These are phyloP conservation scores for Arvicanthis niloticus DNA, from an alignment of 2,113 vertebrate species.

Conservation along the genomic window DNA sequence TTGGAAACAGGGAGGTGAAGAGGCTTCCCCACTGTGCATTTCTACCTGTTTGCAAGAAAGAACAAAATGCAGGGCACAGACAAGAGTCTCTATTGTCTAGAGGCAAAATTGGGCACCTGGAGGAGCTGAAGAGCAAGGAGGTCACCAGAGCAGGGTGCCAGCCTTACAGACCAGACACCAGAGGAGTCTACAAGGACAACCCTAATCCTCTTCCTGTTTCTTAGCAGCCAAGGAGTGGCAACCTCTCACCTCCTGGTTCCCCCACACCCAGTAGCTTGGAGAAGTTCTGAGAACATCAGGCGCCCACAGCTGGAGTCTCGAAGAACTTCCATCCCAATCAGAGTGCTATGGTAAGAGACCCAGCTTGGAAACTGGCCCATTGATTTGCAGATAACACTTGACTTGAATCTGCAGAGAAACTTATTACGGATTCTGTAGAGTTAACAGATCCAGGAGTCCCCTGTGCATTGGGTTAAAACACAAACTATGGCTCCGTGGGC, in stretches of 20 bases:
- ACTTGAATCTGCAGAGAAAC: conserved; percentile 15
- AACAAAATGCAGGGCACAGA: not conserved
- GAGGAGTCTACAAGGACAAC: not conserved
- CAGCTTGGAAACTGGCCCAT: not conserved
- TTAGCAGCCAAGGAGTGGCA: not conserved
- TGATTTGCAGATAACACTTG: not conserved
- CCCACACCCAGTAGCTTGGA: not conserved
- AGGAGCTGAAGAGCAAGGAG: not conserved
- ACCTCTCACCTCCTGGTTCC: not conserved
- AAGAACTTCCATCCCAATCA: not conserved
- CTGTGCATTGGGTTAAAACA: not conserved
- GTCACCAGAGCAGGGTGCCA: not conserved
- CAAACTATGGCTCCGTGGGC: not conserved
- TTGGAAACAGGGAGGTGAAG: not conserved
- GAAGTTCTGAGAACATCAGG: not conserved
- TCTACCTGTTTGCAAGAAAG: not conserved
- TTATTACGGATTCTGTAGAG: not conserved
- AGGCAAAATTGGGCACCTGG: not conserved
- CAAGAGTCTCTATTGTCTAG: not conserved
- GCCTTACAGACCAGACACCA: not conserved
- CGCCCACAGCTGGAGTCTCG: not conserved
- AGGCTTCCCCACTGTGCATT: not conserved
- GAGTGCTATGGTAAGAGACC: not conserved
- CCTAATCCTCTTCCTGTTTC: conserved; percentile 40
- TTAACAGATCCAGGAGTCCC: not conserved